Conservation (phyloP, 2,888 invertebrate genomes). For the Altica lythri region DNA sequence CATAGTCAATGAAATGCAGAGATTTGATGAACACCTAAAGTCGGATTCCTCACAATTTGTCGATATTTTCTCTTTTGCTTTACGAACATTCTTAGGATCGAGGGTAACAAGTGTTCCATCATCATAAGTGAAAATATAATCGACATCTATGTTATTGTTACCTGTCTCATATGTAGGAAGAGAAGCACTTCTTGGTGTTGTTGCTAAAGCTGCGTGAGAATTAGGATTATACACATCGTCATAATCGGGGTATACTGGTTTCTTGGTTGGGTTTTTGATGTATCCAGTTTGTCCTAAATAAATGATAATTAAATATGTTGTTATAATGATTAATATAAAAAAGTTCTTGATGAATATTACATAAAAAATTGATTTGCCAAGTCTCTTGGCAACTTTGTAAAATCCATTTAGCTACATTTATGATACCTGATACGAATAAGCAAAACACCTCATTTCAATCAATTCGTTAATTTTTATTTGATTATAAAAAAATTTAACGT, state of each 20-base stretch:
- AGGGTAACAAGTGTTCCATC: slow-evolving; percentile 45
- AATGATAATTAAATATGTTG: too few species aligned
- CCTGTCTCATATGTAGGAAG: slow-evolving; percentile 48
- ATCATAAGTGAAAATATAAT: slow-evolving; percentile 52
- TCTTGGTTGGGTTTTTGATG: background rate
- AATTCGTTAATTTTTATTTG: too few species aligned
- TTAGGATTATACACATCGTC: slow-evolving; percentile 39
- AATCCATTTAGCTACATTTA: background rate
- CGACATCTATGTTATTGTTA: slow-evolving; percentile 51
- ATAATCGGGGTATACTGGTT: slow-evolving; percentile 35
- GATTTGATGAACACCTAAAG: slow-evolving; percentile 57
- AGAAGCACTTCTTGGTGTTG: slow-evolving; percentile 41
- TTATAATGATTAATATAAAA: too few species aligned
- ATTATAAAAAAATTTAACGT: too few species aligned
- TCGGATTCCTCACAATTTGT: slow-evolving; percentile 49
- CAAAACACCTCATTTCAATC: too few species aligned
- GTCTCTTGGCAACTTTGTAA: background rate
- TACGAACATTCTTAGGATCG: slow-evolving; percentile 40
- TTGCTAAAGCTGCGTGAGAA: slow-evolving; percentile 27
- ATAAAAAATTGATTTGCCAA: background rate
- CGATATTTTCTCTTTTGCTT: slow-evolving; percentile 28
- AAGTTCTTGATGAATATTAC: background rate
- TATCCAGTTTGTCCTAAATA: slow-evolving; percentile 1
- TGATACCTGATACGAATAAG: too few species aligned
- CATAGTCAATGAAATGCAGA: slow-evolving; percentile 61